These are phyloP conservation scores for Hydropsyche betteni DNA, from an alignment of 2,888 invertebrate genomes.

Conservation along the genomic window DNA sequence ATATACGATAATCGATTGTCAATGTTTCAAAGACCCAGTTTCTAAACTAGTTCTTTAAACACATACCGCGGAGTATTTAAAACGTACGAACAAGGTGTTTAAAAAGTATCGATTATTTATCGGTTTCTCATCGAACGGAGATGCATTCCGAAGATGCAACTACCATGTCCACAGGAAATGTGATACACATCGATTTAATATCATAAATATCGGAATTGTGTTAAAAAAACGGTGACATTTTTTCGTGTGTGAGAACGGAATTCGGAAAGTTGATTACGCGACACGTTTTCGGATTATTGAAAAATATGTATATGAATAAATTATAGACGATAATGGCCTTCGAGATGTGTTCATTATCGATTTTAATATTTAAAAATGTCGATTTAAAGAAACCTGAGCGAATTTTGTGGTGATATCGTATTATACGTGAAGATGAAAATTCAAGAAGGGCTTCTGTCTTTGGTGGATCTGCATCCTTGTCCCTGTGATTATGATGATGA, in stretches of 20 bases:
- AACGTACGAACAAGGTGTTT: not conserved
- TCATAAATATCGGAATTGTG: slow-evolving; percentile 6
- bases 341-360: not conserved
- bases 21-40: not conserved
- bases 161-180: slow-evolving; percentile 40
- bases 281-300: no score
- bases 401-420: not conserved
- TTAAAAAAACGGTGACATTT: not conserved
- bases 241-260: not conserved
- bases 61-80: not conserved
- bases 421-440: no score
- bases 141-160: slow-evolving; percentile 30
- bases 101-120: slow-evolving; percentile 21
- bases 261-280: not conserved
- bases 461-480: not conserved
- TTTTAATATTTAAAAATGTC: not conserved
- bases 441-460: slow-evolving; percentile 33
- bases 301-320: no score
- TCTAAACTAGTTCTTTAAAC: not conserved
- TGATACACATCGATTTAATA: slow-evolving; percentile 14
- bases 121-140: slow-evolving; percentile 31
- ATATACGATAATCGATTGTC: no score
- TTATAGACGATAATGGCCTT: not conserved
- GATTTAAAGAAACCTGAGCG: no score
- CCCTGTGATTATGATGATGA: slow-evolving; percentile 9